phyloP scores from a whole-genome alignment of 2,888 invertebrate genomes.

The Acleris cristana region DNA sequence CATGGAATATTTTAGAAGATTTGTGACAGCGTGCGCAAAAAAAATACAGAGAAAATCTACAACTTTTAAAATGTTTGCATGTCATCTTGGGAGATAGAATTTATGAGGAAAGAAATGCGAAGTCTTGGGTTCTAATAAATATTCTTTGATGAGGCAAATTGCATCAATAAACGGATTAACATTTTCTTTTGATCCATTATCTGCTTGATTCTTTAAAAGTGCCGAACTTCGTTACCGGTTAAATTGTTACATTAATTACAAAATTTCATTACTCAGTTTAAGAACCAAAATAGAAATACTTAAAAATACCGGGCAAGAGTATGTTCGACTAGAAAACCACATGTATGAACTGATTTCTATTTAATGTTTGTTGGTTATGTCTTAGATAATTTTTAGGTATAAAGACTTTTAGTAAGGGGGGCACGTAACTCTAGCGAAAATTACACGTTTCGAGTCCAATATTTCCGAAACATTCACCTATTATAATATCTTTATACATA shows the following conservation, averaged over 20 bases:
- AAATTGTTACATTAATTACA: slow-evolving; percentile 5
- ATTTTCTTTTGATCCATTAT: slow-evolving; percentile 38
- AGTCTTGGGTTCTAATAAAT: slow-evolving; percentile 41
- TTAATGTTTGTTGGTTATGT: no score
- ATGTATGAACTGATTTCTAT: no score
- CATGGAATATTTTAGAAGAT: no score
- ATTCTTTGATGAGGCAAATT: slow-evolving; percentile 45
- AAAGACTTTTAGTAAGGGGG: no score
- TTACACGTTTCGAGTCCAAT: no score
- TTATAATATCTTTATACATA: no score
- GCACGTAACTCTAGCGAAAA: no score
- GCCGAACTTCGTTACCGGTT: slow-evolving; percentile 14
- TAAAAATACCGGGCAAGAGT: no score
- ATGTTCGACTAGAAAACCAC: no score
- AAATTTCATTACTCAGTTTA: not conserved
- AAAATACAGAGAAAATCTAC: not conserved
- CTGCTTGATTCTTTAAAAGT: slow-evolving; percentile 26
- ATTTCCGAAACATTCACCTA: no score
- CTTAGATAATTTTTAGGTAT: no score
- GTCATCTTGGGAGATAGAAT: slow-evolving; percentile 16
- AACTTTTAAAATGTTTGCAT: not conserved
- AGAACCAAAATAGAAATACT: not conserved
- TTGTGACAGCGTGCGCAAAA: not conserved
- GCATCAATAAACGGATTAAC: slow-evolving; percentile 47
- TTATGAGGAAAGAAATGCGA: slow-evolving; percentile 21